phyloP scores from a whole-genome alignment of 2,113 vertebrate genomes.

The Oriolus oriolus region DNA sequence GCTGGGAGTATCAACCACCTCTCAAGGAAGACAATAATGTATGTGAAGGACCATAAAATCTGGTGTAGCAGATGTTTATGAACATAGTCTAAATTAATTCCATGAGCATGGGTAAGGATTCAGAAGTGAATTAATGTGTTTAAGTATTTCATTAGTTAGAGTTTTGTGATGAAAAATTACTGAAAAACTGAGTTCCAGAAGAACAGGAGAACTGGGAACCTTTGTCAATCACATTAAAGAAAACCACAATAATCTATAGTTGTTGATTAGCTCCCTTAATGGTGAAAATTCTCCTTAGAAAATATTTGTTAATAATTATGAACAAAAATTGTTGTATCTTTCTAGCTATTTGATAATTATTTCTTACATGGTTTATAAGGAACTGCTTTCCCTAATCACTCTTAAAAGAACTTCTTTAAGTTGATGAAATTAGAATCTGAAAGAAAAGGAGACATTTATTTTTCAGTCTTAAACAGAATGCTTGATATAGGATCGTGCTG shows the following conservation, averaged over 20 bases:
- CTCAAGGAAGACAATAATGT: neutral
- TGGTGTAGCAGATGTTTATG: neutral
- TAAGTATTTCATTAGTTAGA: neutral
- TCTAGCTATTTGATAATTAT: neutral
- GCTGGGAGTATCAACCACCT: neutral
- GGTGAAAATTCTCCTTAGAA: neutral
- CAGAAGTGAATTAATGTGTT: neutral
- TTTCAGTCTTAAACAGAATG: neutral
- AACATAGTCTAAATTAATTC: neutral
- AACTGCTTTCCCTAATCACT: neutral
- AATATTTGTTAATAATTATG: neutral
- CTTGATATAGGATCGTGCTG: neutral
- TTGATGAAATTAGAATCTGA: neutral
- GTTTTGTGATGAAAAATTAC: neutral
- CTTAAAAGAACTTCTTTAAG: neutral
- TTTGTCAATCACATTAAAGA: neutral
- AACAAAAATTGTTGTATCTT: neutral
- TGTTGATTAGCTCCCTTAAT: neutral
- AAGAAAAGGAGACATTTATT: neutral
- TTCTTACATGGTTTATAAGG: neutral
- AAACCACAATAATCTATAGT: neutral
- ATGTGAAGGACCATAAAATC: neutral
- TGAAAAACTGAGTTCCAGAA: neutral
- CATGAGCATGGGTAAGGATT: neutral
- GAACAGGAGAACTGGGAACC: neutral